Base-by-base conservation (phyloP, 2,888 invertebrate genomes). In the Drosophila dives region DNA sequence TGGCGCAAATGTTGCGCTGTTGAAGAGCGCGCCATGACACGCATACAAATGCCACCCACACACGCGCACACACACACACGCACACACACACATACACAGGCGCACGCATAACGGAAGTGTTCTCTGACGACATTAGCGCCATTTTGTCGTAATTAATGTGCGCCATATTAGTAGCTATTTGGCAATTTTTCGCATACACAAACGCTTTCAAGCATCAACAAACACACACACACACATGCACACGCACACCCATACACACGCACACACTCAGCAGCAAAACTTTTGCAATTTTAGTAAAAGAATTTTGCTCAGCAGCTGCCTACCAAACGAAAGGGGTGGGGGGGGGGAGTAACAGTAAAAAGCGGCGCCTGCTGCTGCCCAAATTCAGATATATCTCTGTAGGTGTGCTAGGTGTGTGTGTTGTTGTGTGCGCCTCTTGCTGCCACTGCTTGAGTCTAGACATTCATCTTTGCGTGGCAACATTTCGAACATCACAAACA, bases 91-190 rank as follows among this genome's bases (percentile, higher is more conserved):
- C 36, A 48, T 17, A 48, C 26, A 65, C 29, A 62, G 15, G 12
- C 40, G 50, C 66, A 80, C 60, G 80, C 77, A 80, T 53, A 76
- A n/a, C 72, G 81, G 77, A 77, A 78, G 77, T 78, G 81, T 63
- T 73, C 88, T 64, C 83, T 75, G 89, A 86, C 89, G 86, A 89
- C 89, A 86, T 86, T 90, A 86, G 90, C 86, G 90, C 89, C 89
- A 86, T 86, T 86, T 86, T 90, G 90, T 90, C 89, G 90, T 86
- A 86, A 86, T 86, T 86, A 89, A 86, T 86, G 86, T 86, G 90
- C 83, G 77, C 90, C 86, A 88, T 86, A 86, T 90, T 86, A 89
- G 90, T 85, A 83, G 89, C 84, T 77, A 86, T 86, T 86, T 83
- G 83, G 72, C 89, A 81, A 88, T 86, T 90, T 86, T 83, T 86